Conservation (phyloP, 2,797 vertebrate genomes). For the Pangasius larnaudii region DNA sequence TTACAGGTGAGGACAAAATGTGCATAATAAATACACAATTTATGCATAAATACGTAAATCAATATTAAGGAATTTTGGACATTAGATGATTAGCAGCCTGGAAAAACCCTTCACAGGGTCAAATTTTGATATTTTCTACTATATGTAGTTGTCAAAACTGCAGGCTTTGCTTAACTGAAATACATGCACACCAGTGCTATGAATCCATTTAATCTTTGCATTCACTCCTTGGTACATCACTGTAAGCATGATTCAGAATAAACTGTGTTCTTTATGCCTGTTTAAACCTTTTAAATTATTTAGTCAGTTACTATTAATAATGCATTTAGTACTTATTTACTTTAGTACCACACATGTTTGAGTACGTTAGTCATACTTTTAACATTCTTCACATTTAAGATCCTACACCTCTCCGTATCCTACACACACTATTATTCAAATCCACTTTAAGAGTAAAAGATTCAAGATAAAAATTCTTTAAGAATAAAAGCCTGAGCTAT, state of each 20-base stretch:
- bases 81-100: background rate
- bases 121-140: background rate
- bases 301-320: background rate
- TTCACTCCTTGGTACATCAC: background rate
- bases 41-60: background rate
- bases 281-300: background rate
- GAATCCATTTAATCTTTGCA: background rate
- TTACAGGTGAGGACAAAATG: slow-evolving; percentile 78
- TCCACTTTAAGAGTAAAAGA: background rate
- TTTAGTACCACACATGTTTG: background rate
- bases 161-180: background rate
- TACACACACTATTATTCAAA: background rate
- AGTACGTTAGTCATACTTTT: background rate
- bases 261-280: background rate
- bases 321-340: background rate
- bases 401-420: background rate
- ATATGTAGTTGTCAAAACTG: background rate
- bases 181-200: background rate
- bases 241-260: background rate
- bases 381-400: background rate
- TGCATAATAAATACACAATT: background rate
- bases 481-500: background rate
- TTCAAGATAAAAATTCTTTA: background rate
- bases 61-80: background rate
- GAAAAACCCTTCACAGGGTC: background rate